These are phyloP conservation scores for Agrilus planipennis DNA, from an alignment of 1,140 invertebrate genomes.

Conservation along the genomic window DNA sequence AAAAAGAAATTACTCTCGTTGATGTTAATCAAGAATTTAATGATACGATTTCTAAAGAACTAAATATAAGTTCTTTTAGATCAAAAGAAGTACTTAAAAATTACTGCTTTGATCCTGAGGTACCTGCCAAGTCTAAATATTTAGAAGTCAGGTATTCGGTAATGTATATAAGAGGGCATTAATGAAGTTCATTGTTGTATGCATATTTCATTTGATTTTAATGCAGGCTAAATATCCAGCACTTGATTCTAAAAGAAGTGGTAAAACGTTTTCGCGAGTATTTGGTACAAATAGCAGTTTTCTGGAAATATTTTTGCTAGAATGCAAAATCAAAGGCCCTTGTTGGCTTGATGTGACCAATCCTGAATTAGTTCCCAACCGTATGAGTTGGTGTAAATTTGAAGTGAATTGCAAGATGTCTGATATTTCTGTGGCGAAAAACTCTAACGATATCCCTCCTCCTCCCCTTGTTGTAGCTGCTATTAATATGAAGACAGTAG, in stretches of 20 bases:
- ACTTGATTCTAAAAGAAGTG: conserved; percentile 37
- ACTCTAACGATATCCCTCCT: conserved; percentile 53
- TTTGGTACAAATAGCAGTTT: conserved; percentile 80
- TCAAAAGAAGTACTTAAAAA: conserved; percentile 64
- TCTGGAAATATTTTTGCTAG: conserved; percentile 83
- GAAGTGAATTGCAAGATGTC: conserved; percentile 56
- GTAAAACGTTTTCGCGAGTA: conserved; percentile 72
- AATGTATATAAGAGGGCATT: too few relatives aligned
- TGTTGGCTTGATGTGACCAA: conserved; percentile 85
- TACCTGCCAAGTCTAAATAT: conserved; percentile 78
- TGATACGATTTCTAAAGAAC: conserved; percentile 49
- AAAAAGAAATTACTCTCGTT: conserved; percentile 56
- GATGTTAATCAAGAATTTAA: conserved; percentile 88
- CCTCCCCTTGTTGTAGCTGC: conserved; percentile 72
- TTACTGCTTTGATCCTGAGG: conserved; percentile 78
- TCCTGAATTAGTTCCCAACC: conserved; percentile 48
- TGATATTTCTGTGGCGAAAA: conserved; percentile 40
- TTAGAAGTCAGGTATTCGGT: conserved; percentile 75
- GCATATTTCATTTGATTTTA: too few relatives aligned
- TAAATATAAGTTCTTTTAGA: conserved; percentile 68
- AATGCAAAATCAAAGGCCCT: conserved; percentile 88
- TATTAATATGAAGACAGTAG: conserved; percentile 62
- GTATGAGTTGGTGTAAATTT: conserved; percentile 77
- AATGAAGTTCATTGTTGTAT: too few relatives aligned
- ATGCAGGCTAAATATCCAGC: conserved; percentile 28